Percentiles rank a stretch among this genome's conserved stretches.
These are phyloP conservation scores for Taurulus bubalis DNA, from an alignment of 2,113 vertebrate genomes.

Conservation along the genomic window DNA sequence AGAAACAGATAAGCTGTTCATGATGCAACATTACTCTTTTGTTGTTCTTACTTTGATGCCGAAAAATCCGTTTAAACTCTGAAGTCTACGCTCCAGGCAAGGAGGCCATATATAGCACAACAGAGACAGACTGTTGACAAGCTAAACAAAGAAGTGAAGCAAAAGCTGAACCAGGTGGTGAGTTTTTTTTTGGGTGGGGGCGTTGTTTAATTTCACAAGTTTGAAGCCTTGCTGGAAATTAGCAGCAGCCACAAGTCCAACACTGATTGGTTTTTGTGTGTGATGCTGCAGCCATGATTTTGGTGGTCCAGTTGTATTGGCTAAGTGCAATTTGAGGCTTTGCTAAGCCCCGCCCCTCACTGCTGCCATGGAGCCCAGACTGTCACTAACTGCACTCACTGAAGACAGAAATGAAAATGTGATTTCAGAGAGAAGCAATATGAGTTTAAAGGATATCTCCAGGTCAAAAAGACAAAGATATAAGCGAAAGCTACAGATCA, in stretches of 20 bases:
- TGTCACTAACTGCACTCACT: not conserved
- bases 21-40: slow-evolving; percentile 69
- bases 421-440: not conserved
- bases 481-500: too few relatives aligned
- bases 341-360: not conserved
- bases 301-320: slow-evolving; percentile 3
- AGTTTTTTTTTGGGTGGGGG: slow-evolving; percentile 21
- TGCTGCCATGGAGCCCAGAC: not conserved
- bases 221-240: slow-evolving; percentile 41
- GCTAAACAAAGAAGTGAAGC: slow-evolving; percentile 65
- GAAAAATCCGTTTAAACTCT: slow-evolving; percentile 66
- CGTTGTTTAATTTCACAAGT: slow-evolving; percentile 30
- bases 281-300: not conserved
- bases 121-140: slow-evolving; percentile 62
- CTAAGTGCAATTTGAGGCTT: not conserved
- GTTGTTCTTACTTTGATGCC: slow-evolving; percentile 71
- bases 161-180: slow-evolving; percentile 57
- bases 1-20: slow-evolving; percentile 64
- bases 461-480: not conserved
- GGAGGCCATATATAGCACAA: slow-evolving; percentile 68
- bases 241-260: slow-evolving; percentile 29
- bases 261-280: not conserved
- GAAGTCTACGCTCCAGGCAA: slow-evolving; percentile 61
- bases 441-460: not conserved
- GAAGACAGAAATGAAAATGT: not conserved